phyloP scores from a whole-genome alignment of 2,113 vertebrate genomes.

The Alosa alosa region DNA sequence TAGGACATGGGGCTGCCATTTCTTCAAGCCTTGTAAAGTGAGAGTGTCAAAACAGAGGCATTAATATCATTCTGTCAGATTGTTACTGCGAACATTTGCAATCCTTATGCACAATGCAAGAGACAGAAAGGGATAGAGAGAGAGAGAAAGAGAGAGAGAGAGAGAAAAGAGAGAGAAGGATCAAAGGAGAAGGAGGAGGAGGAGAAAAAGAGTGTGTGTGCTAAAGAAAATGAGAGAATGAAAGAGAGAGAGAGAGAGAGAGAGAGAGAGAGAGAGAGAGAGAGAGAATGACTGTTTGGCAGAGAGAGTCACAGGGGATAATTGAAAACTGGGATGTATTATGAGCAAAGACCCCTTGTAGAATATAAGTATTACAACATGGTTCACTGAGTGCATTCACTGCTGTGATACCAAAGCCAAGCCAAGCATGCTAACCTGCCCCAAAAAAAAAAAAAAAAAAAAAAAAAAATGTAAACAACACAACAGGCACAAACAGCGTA shows the following conservation, averaged over 20 bases:
- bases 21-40: slow-evolving; percentile 42
- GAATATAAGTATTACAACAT: slow-evolving; percentile 30
- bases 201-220: neutral
- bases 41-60: slow-evolving; percentile 36
- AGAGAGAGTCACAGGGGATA: slow-evolving; percentile 30
- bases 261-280: neutral
- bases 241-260: neutral
- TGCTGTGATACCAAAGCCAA: slow-evolving; percentile 26
- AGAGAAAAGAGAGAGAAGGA: neutral
- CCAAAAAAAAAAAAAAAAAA: too few species aligned
- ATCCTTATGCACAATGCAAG: slow-evolving; percentile 4
- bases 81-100: slow-evolving; percentile 41
- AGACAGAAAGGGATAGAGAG: neutral
- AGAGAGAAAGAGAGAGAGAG: neutral
- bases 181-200: neutral
- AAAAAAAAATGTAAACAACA: neutral
- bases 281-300: slow-evolving; percentile 14
- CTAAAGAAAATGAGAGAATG: too few species aligned
- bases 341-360: slow-evolving; percentile 34
- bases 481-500: neutral
- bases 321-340: slow-evolving; percentile 29
- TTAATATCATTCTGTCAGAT: slow-evolving; percentile 47
- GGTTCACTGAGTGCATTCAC: slow-evolving; percentile 33
- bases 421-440: slow-evolving; percentile 28
- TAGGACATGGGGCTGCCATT: slow-evolving; percentile 40